Percentiles rank a stretch among this genome's conserved stretches.
Evolutionary conservation across 2,797 vertebrate species (phyloP).

Genomic region (Spheniscus humboldti): DNA sequence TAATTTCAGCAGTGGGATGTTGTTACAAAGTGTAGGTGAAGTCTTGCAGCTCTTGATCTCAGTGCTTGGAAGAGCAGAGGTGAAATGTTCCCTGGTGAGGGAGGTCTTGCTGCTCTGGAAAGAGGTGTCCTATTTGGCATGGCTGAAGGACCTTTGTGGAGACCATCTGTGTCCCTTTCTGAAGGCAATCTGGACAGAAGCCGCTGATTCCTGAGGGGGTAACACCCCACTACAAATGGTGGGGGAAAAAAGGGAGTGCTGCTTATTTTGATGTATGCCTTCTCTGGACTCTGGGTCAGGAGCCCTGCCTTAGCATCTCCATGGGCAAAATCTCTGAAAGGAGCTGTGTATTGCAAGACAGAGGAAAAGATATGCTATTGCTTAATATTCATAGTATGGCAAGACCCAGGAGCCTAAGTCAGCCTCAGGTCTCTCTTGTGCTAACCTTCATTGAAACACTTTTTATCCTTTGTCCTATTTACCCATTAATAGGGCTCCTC

Average conservation of each 20-base stretch:
- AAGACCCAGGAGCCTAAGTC: background rate
- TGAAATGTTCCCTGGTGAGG: background rate
- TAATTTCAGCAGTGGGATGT: background rate
- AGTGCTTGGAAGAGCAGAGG: background rate
- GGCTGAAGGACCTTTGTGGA: background rate
- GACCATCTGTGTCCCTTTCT: background rate
- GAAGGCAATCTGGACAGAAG: background rate
- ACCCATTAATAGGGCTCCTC: background rate
- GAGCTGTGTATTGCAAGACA: background rate
- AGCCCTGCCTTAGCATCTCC: background rate
- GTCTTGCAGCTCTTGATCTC: background rate
- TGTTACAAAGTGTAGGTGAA: background rate
- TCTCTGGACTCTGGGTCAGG: background rate
- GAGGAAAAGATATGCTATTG: background rate
- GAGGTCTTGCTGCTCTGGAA: background rate
- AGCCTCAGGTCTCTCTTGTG: background rate
- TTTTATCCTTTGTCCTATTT: background rate
- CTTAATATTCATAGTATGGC: background rate
- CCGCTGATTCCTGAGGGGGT: background rate
- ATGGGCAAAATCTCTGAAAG: background rate
- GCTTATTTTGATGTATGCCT: background rate
- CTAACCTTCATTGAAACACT: background rate
- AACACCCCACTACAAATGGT: background rate
- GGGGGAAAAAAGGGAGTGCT: accelerated
- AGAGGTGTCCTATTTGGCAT: background rate